A percentile compares a stretch with the other conserved stretches of the same genome.
phyloP scores from a whole-genome alignment of 2,888 invertebrate species.

The Chrysomela aeneicollis region DNA sequence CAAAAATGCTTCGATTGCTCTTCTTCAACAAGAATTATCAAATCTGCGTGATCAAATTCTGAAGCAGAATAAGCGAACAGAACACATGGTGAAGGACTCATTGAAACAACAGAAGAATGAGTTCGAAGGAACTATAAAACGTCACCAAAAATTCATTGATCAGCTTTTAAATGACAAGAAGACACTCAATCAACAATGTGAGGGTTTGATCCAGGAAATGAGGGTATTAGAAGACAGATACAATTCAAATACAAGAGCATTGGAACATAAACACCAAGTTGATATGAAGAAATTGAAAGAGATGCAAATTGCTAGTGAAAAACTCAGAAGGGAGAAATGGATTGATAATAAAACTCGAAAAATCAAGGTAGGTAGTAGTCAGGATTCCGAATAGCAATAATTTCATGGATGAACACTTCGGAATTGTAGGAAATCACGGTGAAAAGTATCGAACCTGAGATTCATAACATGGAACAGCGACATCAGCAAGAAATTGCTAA shows the following conservation, averaged over 20 bases:
- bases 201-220: conserved; percentile 71
- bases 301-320: conserved; percentile 80
- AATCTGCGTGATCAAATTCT: conserved; percentile 65
- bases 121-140: conserved; percentile 75
- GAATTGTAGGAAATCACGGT: conserved; percentile 76
- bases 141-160: conserved; percentile 86
- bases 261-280: conserved; percentile 78
- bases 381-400: too few relatives aligned
- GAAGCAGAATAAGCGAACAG: conserved; percentile 58
- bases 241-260: conserved; percentile 70
- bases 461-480: conserved; percentile 77
- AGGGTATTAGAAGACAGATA: conserved; percentile 73
- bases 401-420: not conserved
- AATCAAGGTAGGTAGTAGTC: conserved; percentile 70
- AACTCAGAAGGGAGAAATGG: conserved; percentile 78
- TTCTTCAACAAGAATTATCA: conserved; percentile 68
- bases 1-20: conserved; percentile 66
- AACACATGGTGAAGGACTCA: conserved; percentile 59
- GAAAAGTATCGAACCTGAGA: conserved; percentile 85
- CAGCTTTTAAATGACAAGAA: conserved; percentile 83
- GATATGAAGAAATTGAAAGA: conserved; percentile 80
- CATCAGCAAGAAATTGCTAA: conserved; percentile 75
- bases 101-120: conserved; percentile 72
- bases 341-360: conserved; percentile 84
- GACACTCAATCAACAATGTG: conserved; percentile 76